phyloP scores from a whole-genome alignment of 2,888 invertebrate species.

The Leptinotarsa juncta region DNA sequence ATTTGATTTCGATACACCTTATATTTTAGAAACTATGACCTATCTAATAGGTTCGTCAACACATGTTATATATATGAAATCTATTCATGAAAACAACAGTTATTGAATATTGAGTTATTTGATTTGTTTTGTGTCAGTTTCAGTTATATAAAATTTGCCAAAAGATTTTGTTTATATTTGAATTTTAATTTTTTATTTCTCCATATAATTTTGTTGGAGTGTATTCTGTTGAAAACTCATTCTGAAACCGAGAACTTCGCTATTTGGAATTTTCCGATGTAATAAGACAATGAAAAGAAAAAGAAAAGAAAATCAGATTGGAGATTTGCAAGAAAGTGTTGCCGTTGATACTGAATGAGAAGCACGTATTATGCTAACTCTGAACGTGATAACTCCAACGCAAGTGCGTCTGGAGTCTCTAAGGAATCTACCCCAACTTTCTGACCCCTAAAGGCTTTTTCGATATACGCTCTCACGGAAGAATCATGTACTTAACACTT shows the following conservation, averaged over 20 bases:
- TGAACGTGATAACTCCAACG: slow-evolving; percentile 36
- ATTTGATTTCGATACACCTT: too few relatives aligned
- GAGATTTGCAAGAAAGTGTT: slow-evolving; percentile 35
- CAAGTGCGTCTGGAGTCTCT: slow-evolving; percentile 27
- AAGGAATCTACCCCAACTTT: slow-evolving; percentile 29
- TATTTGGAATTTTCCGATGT: slow-evolving; percentile 31
- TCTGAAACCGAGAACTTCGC: slow-evolving; percentile 9
- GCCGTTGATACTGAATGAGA: slow-evolving; percentile 36
- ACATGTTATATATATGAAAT: too few relatives aligned
- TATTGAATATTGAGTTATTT: too few relatives aligned
- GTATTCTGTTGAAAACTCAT: neutral
- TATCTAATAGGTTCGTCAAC: too few relatives aligned
- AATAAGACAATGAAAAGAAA: slow-evolving; percentile 35
- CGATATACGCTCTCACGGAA: slow-evolving; percentile 13
- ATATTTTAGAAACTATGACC: too few relatives aligned
- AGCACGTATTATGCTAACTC: slow-evolving; percentile 39
- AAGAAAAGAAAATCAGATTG: slow-evolving; percentile 37
- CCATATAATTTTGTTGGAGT: too few relatives aligned
- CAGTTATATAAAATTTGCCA: too few relatives aligned
- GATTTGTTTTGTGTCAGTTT: too few relatives aligned
- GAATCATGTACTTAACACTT: slow-evolving; percentile 34
- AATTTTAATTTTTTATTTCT: too few relatives aligned
- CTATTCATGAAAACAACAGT: too few relatives aligned
- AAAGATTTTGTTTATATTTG: too few relatives aligned
- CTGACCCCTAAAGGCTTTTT: slow-evolving; percentile 29